Conservation (phyloP, 2,888 invertebrate genomes). For the Scaeva pyrastri region DNA sequence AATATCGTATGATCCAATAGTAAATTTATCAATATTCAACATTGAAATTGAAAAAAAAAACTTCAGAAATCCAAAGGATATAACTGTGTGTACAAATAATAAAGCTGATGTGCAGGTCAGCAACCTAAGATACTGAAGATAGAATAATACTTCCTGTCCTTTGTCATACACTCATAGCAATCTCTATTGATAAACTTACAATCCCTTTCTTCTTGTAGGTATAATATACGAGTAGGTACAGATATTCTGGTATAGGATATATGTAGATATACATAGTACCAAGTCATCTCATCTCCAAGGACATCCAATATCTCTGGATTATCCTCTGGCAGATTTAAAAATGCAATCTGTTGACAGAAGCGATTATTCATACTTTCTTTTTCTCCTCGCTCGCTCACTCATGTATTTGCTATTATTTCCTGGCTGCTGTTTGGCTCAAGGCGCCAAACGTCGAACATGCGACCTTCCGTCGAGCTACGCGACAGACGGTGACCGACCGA, state of each 20-base stretch:
- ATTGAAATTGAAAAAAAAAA: conserved; percentile 13
- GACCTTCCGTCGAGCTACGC: neutral
- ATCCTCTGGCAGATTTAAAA: conserved; percentile 72
- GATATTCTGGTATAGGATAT: neutral
- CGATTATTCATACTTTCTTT: conserved; percentile 66
- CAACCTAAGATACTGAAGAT: neutral
- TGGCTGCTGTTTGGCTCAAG: neutral
- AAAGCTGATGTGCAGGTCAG: conserved; percentile 7
- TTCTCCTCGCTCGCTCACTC: conserved; percentile 10
- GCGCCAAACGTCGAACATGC: too few relatives aligned
- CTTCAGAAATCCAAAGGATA: neutral
- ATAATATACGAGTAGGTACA: conserved; percentile 20
- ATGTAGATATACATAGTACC: too few relatives aligned
- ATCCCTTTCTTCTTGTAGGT: conserved; percentile 7
- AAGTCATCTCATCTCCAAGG: conserved; percentile 57
- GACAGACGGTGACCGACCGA: conserved; percentile 27
- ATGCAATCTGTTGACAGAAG: conserved; percentile 73
- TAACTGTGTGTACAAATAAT: conserved; percentile 2
- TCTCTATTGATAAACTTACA: conserved; percentile 25
- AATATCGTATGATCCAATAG: conserved; percentile 14
- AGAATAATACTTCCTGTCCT: neutral
- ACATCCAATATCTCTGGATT: conserved; percentile 70
- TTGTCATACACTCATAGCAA: conserved; percentile 6
- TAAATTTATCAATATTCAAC: conserved; percentile 13
- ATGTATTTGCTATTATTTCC: neutral